Base-by-base conservation (phyloP, 2,888 invertebrate species). In the Lithophane socia region DNA sequence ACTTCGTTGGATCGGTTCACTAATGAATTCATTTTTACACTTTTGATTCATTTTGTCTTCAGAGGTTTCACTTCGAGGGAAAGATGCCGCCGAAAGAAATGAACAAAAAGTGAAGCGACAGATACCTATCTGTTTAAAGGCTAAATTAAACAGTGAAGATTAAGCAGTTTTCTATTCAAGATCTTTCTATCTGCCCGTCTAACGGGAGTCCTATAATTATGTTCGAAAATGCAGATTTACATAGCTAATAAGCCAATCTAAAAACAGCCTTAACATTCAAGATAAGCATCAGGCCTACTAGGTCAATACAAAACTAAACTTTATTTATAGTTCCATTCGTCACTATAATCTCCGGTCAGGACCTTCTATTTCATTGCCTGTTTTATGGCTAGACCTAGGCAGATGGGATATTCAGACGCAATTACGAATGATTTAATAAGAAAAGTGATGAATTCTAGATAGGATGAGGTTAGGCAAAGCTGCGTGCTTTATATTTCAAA, bases 261-360 rank as follows among this genome's bases (percentile, higher is more conserved):
- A 75, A 85, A 74, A 18, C 82, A 79, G 56, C 61, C 72, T 67
- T n/a, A 80, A 49, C 64, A 73, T 64, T 70, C 37, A 83, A 58
- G 61, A 83, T 78, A 70, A 56, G 52, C 10, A 79, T 73, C 67
- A 37, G 44, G 56, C 71, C n/a, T n/a, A 52, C 70, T 60, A 71
- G 63, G 44, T 24, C 44, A 29, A 56, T 56, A 68, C 65, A 61
- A 64, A 67, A 18, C 24, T 44, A 3, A 47, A 61, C 42, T 67
- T 64, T 61, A 70, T 67, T 44, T 66, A 44, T 76, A 54, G 54
- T 13, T 49, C 13, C 16, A 66, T 79, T 68, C 49, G 65, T 83
- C 73, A 77, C 56, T 60, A 12, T 70, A 75, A 80, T 71, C 70
- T 67, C 29, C 47, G 76, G 63, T 66, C 67, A 61, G 65, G n/a